Percentiles rank a stretch among this genome's conserved stretches.
These are phyloP conservation scores for Stigmatopora argus DNA, from an alignment of 2,113 vertebrate genomes.

Conservation along the genomic window DNA sequence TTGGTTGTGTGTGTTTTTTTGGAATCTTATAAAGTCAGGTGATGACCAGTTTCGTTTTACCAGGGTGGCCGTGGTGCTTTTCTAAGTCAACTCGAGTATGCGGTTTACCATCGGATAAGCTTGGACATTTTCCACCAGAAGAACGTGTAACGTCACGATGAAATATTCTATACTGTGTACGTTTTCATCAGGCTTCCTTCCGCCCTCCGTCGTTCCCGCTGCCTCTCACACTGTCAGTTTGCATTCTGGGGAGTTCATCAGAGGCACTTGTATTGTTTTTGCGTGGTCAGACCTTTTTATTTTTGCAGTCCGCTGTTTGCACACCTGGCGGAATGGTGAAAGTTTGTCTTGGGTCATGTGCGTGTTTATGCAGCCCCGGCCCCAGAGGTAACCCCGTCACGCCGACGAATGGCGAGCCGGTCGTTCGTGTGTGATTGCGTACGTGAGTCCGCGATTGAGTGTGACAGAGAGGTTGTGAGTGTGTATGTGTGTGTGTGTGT, in stretches of 20 bases:
- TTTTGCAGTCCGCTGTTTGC: slow-evolving; percentile 64
- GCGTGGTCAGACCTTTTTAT: slow-evolving; percentile 52
- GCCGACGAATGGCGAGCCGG: slow-evolving; percentile 52
- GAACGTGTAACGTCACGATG: background rate
- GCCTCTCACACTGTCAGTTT: slow-evolving; percentile 7
- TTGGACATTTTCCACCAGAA: background rate
- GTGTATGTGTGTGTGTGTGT: background rate
- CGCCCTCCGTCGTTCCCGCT: background rate
- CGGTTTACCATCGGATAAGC: background rate
- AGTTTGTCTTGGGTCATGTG: slow-evolving; percentile 72
- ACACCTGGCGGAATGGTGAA: slow-evolving; percentile 69
- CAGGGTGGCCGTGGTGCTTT: background rate
- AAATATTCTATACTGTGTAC: background rate
- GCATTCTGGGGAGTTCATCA: slow-evolving; percentile 43
- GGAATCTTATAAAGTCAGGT: too few relatives aligned
- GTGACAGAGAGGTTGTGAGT: background rate
- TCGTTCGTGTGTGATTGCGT: slow-evolving; percentile 27
- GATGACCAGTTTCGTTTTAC: too few relatives aligned
- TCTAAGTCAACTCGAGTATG: background rate
- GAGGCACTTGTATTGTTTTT: slow-evolving; percentile 58
- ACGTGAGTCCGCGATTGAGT: background rate
- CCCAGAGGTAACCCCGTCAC: slow-evolving; percentile 67
- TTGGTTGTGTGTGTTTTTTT: too few relatives aligned
- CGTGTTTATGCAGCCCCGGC: slow-evolving; percentile 66
- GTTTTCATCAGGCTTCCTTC: background rate